These are phyloP conservation scores for Nycticebus coucang DNA, from an alignment of 2,113 vertebrate species.

Conservation along the genomic window DNA sequence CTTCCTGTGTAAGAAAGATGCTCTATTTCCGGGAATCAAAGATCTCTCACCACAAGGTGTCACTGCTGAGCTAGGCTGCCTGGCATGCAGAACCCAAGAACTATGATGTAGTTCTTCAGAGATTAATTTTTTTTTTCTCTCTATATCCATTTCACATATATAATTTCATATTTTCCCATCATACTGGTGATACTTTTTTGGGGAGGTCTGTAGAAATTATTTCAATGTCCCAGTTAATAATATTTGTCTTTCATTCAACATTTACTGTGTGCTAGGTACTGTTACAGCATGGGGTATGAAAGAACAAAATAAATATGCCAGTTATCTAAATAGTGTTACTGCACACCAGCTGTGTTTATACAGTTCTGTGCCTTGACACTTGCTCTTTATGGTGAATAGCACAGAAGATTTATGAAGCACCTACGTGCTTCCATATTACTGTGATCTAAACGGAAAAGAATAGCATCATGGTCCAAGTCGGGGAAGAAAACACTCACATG, in stretches of 20 bases:
- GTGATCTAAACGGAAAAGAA: background rate
- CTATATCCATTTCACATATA: background rate
- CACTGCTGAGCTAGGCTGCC: constrained; percentile 80
- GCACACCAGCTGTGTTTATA: constrained; percentile 57
- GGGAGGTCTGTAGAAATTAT: background rate
- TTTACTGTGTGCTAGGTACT: background rate
- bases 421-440: background rate
- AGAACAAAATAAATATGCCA: constrained; percentile 53
- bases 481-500: no score
- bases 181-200: background rate
- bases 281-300: background rate
- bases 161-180: constrained; percentile 1
- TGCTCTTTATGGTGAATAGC: background rate
- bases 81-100: background rate
- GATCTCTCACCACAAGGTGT: constrained; percentile 77
- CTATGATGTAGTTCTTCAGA: background rate
- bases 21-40: background rate
- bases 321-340: background rate
- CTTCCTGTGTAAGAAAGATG: background rate
- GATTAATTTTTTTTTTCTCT: background rate
- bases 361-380: background rate
- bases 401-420: constrained; percentile 26
- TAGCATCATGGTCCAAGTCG: background rate
- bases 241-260: background rate
- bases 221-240: constrained; percentile 26